Percentiles rank a stretch among this genome's conserved stretches.
These are phyloP conservation scores for Phoxinus dragarum DNA, from an alignment of 2,797 vertebrate species.

Conservation along the genomic window DNA sequence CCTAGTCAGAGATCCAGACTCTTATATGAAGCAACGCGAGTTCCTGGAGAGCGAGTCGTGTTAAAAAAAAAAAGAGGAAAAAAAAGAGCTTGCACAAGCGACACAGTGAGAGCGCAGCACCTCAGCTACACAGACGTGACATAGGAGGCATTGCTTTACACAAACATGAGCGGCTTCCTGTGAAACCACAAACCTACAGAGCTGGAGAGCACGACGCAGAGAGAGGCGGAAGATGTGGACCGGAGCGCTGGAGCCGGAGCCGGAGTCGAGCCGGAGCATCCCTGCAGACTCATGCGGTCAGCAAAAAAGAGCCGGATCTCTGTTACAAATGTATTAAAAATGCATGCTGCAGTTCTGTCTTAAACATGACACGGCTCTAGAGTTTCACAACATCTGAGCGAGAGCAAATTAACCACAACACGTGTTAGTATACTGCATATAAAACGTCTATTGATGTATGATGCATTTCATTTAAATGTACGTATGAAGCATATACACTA, in stretches of 20 bases:
- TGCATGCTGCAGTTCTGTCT: conserved; percentile 11
- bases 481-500: no score
- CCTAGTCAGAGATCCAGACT: conserved; percentile 42
- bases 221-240: conserved; percentile 42
- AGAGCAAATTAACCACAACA: neutral
- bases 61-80: neutral
- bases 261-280: conserved; percentile 5
- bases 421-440: neutral
- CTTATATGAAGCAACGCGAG: conserved; percentile 26
- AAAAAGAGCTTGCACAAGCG: neutral
- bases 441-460: neutral
- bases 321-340: conserved; percentile 42
- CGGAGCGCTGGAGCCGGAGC: conserved; percentile 50
- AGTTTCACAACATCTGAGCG: neutral
- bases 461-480: neutral
- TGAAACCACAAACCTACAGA: conserved; percentile 61
- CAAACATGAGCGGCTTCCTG: conserved; percentile 61
- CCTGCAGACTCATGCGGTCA: conserved; percentile 36
- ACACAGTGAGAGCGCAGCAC: conserved; percentile 11
- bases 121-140: conserved; percentile 47
- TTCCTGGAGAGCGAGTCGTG: conserved; percentile 1
- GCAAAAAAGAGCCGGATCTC: conserved; percentile 18
- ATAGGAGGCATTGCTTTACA: conserved; percentile 59
- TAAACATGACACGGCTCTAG: neutral
- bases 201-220: conserved; percentile 56